phyloP scores from a whole-genome alignment of 2,113 vertebrate genomes.

The Conger conger region DNA sequence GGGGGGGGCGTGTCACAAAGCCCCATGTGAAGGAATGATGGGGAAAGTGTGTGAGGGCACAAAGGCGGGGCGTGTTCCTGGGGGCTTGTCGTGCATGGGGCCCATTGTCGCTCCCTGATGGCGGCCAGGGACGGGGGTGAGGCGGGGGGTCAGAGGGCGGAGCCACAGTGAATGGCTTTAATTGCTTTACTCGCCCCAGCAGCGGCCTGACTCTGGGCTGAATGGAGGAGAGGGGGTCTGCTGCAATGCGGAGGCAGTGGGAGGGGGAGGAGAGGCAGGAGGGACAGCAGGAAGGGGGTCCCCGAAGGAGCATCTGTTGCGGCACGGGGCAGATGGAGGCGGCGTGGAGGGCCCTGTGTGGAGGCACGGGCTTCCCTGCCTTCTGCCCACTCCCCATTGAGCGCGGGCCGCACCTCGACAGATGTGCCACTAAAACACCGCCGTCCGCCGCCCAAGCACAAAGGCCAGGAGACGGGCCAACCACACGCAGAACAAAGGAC shows the following conservation, averaged over 20 bases:
- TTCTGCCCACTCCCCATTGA: constrained; percentile 55
- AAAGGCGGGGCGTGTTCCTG: constrained; percentile 18
- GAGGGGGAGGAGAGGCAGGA: constrained; percentile 24
- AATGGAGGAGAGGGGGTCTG: constrained; percentile 43
- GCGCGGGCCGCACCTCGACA: constrained; percentile 16
- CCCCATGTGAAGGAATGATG: constrained; percentile 30
- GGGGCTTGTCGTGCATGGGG: not conserved
- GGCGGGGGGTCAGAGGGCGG: not conserved
- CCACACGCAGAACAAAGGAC: constrained; percentile 20
- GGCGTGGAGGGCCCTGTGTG: constrained; percentile 56
- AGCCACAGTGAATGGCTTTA: constrained; percentile 39
- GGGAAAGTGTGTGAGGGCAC: not conserved
- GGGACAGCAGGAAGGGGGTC: not conserved
- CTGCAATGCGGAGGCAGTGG: constrained; percentile 15
- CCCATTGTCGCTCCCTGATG: constrained; percentile 35
- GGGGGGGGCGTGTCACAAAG: rapidly evolving
- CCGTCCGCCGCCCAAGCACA: constrained; percentile 57
- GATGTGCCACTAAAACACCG: constrained; percentile 49
- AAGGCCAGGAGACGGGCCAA: constrained; percentile 32
- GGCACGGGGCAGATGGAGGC: constrained; percentile 69
- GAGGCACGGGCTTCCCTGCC: constrained; percentile 62
- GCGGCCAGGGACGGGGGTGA: constrained; percentile 14
- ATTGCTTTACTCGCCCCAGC: constrained; percentile 49
- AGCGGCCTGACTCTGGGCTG: constrained; percentile 41
- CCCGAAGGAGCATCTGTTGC: constrained; percentile 67